Conservation (phyloP, 1,140 invertebrate genomes). For the Venustaconcha ellipsiformis region DNA sequence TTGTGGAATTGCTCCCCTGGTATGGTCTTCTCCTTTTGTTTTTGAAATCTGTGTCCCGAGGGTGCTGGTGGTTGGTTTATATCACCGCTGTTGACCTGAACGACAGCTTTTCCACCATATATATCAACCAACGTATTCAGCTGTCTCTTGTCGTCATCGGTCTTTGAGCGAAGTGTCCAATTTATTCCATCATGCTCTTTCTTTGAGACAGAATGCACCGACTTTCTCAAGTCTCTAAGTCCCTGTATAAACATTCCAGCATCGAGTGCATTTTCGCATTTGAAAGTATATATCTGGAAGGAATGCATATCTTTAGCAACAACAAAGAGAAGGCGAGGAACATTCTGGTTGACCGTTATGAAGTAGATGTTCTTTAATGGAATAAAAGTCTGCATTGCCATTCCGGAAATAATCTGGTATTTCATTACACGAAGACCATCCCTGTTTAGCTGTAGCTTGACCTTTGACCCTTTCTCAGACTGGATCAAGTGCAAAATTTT, state of each 20-base stretch:
- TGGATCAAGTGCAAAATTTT: background rate
- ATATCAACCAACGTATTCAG: constrained; percentile 18
- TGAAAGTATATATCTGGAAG: constrained; percentile 14
- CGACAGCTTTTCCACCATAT: constrained; percentile 2
- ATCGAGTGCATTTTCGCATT: constrained; percentile 19
- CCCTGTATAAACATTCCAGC: constrained; percentile 10
- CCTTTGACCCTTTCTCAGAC: constrained; percentile 11
- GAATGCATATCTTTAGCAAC: background rate
- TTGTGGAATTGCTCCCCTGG: background rate
- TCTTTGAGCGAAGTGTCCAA: constrained; percentile 23
- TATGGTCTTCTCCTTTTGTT: no score
- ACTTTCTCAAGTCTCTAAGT: background rate
- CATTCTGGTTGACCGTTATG: constrained; percentile 15
- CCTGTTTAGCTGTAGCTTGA: constrained; percentile 15
- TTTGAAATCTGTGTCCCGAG: no score
- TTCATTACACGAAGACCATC: constrained; percentile 17
- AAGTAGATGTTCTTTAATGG: constrained; percentile 16
- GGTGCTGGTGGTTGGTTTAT: no score
- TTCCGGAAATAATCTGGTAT: constrained; percentile 14
- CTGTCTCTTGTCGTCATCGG: constrained; percentile 22
- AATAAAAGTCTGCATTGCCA: constrained; percentile 10
- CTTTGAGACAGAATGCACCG: background rate
- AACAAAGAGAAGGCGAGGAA: constrained; percentile 13
- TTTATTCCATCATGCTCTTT: constrained; percentile 17
- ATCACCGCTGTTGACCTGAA: background rate